Conservation (phyloP, 2,888 invertebrate species). For the Heliconius erato region DNA sequence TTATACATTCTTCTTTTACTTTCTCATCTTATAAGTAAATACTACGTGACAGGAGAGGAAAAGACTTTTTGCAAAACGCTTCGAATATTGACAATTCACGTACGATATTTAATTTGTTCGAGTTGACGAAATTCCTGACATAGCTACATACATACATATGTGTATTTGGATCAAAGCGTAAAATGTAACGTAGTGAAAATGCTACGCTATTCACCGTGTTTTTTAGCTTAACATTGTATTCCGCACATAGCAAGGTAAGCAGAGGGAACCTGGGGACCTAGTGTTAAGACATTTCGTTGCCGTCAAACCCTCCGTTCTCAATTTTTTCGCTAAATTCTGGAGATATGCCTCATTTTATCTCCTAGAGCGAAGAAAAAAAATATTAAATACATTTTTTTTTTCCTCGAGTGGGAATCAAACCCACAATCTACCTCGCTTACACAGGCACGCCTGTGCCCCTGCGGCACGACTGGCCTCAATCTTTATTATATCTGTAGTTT, state of each 20-base stretch:
- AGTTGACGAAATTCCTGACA: constrained; percentile 33
- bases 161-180: not conserved
- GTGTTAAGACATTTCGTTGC: too few relatives aligned
- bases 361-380: not conserved
- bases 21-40: constrained; percentile 17
- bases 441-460: not conserved
- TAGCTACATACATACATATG: not conserved
- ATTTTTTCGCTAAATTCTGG: not conserved
- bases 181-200: not conserved
- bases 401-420: not conserved
- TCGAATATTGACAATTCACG: constrained; percentile 35
- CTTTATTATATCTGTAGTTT: too few relatives aligned
- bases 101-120: constrained; percentile 35
- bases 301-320: too few relatives aligned
- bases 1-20: not conserved
- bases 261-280: too few relatives aligned
- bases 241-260: not conserved
- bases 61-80: constrained; percentile 34
- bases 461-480: too few relatives aligned
- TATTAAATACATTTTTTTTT: too few relatives aligned
- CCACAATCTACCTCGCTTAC: not conserved
- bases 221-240: not conserved
- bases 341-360: not conserved
- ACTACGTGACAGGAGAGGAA: constrained; percentile 10
- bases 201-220: not conserved